Evolutionary conservation across 92 coral and sea anemone genomes (phyloP).

Genomic region (Porites divaricata): DNA sequence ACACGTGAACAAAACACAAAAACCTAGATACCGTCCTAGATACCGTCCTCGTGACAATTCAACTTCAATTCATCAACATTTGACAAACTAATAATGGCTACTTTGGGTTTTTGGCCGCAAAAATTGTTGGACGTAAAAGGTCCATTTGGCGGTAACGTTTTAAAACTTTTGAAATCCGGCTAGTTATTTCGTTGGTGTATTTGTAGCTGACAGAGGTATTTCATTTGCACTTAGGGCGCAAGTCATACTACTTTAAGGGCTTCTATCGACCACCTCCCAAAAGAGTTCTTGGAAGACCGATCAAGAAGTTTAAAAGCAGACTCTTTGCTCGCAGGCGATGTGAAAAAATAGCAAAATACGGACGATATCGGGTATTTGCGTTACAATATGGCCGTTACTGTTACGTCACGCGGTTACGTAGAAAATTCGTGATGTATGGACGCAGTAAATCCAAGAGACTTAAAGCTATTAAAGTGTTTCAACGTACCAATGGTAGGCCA

Average conservation of each 20-base stretch:
- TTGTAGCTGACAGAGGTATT: not conserved
- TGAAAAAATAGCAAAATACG: constrained; percentile 19
- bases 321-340: constrained; percentile 23
- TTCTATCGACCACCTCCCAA: constrained; percentile 12
- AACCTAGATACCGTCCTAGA: no score
- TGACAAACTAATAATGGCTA: no score
- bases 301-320: constrained; percentile 14
- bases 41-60: no score
- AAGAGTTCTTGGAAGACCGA: constrained; percentile 23
- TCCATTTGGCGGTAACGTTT: no score
- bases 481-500: constrained; percentile 7
- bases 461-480: constrained; percentile 8
- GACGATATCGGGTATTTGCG: constrained; percentile 27
- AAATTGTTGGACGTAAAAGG: no score
- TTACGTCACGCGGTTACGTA: constrained; percentile 3
- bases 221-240: constrained; percentile 17
- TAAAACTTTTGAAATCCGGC: no score
- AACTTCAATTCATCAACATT: no score
- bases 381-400: constrained; percentile 21
- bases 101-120: no score
- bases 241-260: constrained; percentile 11
- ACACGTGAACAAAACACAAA: no score
- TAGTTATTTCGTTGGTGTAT: not conserved
- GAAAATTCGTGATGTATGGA: constrained; percentile 29
- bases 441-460: constrained; percentile 4